A percentile compares a stretch with the other conserved stretches of the same genome.
phyloP scores from a whole-genome alignment of 2,113 vertebrate genomes.

The Cygnus buccinator region DNA sequence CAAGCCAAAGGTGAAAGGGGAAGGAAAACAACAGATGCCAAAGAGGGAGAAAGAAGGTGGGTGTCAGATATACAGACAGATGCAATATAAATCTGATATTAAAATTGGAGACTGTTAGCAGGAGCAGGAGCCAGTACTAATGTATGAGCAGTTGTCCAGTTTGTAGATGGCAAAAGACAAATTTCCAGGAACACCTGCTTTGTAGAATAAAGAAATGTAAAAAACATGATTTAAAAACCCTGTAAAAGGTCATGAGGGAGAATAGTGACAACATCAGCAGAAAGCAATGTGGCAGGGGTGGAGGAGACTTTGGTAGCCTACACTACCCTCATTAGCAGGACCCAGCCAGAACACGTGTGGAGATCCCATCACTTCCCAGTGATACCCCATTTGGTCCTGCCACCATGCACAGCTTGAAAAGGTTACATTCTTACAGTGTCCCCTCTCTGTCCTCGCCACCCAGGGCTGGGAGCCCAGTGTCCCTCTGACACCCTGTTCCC shows the following conservation, averaged over 20 bases:
- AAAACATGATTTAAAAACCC: background rate
- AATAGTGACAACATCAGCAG: background rate
- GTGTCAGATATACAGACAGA: background rate
- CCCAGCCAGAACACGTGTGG: fast-evolving
- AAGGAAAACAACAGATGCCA: background rate
- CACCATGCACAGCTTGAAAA: background rate
- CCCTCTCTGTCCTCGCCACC: background rate
- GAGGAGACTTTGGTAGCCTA: background rate
- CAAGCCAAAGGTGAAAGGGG: background rate
- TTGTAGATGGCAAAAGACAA: background rate
- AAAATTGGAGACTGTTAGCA: background rate
- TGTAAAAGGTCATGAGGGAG: background rate
- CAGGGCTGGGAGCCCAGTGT: background rate
- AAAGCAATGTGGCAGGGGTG: background rate
- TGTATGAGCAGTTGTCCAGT: background rate
- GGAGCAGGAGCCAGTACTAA: background rate
- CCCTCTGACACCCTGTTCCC: background rate
- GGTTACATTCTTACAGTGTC: background rate
- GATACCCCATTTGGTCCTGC: background rate
- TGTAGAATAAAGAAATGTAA: background rate
- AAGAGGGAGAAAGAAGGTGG: background rate
- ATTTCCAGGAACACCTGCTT: background rate
- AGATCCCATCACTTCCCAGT: background rate
- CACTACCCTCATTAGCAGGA: background rate
- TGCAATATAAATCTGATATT: background rate